These are phyloP conservation scores for Spisula solida DNA, from an alignment of 2,888 invertebrate genomes.

Conservation along the genomic window DNA sequence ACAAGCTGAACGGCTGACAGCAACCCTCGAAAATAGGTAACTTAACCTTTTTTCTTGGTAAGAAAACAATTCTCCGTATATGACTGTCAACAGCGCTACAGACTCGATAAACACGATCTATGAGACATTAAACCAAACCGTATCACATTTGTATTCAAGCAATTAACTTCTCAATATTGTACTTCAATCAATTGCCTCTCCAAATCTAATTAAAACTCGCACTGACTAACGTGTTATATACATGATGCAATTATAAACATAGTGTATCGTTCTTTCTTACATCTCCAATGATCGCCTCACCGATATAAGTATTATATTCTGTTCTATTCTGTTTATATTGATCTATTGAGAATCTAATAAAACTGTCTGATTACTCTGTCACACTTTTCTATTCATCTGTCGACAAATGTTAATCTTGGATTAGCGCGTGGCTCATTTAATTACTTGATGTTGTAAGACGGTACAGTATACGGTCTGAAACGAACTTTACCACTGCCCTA, in stretches of 20 bases:
- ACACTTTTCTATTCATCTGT: constrained; percentile 16
- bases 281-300: not conserved
- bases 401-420: constrained; percentile 13
- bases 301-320: not conserved
- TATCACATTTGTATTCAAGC: no score
- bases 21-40: no score
- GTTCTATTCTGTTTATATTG: not conserved
- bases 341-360: not conserved
- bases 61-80: no score
- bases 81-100: no score
- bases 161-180: no score
- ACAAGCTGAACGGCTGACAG: no score
- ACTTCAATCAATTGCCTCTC: not conserved
- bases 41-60: no score
- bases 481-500: not conserved
- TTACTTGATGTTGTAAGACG: not conserved
- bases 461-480: not conserved
- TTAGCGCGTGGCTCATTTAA: not conserved
- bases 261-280: not conserved
- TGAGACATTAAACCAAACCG: no score
- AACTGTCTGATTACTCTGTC: not conserved
- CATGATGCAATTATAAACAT: not conserved
- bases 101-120: no score
- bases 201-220: not conserved
- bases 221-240: not conserved